Conservation (phyloP, 1,140 invertebrate genomes). For the Ostrea denselamellosa region DNA sequence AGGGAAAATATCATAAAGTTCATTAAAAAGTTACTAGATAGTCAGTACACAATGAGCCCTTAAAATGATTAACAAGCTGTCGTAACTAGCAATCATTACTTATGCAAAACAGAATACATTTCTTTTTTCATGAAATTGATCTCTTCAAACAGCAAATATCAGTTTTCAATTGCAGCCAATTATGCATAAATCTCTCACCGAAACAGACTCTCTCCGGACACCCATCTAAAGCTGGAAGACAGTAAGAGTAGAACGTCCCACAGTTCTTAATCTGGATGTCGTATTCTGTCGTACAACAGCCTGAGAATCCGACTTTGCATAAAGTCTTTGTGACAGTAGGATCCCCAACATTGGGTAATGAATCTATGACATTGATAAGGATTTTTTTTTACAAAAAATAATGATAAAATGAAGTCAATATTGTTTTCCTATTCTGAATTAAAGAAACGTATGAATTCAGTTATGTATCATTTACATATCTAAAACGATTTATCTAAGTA, state of each 20-base stretch:
- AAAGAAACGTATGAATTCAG: too few species aligned
- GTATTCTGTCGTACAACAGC: neutral
- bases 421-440: too few species aligned
- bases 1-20: too few species aligned
- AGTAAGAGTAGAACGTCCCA: conserved; percentile 7
- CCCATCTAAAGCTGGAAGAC: neutral
- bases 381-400: too few species aligned
- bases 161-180: neutral
- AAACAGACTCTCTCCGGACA: conserved; percentile 17
- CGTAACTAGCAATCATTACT: too few species aligned
- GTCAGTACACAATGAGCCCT: too few species aligned
- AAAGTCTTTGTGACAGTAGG: neutral
- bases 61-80: too few species aligned
- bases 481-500: too few species aligned
- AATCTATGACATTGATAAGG: too few species aligned
- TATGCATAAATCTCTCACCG: neutral
- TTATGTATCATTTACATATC: too few species aligned
- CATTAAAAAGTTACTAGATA: too few species aligned
- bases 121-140: neutral
- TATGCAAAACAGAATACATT: neutral
- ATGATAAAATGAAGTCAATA: neutral
- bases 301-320: neutral
- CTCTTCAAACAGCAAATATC: neutral
- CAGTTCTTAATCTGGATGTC: conserved; percentile 36
- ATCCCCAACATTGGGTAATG: neutral